Conservation (phyloP, 2,888 invertebrate genomes). For the Nemurella pictetii region DNA sequence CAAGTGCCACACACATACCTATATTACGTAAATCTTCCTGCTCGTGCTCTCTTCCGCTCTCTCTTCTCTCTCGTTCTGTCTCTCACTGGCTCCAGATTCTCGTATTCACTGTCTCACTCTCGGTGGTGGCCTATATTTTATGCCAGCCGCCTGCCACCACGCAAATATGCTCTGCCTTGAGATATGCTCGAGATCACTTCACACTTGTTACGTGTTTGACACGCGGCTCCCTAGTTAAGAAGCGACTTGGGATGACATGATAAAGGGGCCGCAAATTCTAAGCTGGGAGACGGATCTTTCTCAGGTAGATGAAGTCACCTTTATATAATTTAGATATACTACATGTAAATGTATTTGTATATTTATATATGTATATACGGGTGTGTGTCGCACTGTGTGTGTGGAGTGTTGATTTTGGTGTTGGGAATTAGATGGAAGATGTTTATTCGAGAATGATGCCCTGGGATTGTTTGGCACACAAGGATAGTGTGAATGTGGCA, state of each 20-base stretch:
- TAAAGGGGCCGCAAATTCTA: neutral
- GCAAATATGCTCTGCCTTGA: neutral
- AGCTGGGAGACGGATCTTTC: neutral
- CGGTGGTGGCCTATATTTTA: neutral
- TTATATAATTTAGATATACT: neutral
- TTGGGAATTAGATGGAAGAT: neutral
- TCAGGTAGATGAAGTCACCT: neutral
- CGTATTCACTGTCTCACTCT: neutral
- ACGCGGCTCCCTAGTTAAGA: neutral
- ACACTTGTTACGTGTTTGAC: neutral
- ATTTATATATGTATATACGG: constrained; percentile 39
- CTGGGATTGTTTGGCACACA: neutral
- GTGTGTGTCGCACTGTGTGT: constrained; percentile 32
- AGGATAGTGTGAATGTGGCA: too few relatives aligned
- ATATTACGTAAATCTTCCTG: neutral
- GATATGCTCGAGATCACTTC: neutral
- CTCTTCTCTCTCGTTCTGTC: constrained; percentile 13
- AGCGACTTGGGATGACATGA: neutral
- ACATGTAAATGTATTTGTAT: constrained; percentile 34
- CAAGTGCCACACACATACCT: neutral
- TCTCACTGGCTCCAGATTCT: constrained; percentile 9
- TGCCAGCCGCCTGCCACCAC: neutral
- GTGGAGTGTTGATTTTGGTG: neutral
- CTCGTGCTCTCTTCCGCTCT: constrained; percentile 6
- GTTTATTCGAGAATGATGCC: neutral